A percentile compares a stretch with the other conserved stretches of the same genome.
Evolutionary conservation across 2,113 vertebrate species (phyloP).

Genomic region (Labrus mixtus): DNA sequence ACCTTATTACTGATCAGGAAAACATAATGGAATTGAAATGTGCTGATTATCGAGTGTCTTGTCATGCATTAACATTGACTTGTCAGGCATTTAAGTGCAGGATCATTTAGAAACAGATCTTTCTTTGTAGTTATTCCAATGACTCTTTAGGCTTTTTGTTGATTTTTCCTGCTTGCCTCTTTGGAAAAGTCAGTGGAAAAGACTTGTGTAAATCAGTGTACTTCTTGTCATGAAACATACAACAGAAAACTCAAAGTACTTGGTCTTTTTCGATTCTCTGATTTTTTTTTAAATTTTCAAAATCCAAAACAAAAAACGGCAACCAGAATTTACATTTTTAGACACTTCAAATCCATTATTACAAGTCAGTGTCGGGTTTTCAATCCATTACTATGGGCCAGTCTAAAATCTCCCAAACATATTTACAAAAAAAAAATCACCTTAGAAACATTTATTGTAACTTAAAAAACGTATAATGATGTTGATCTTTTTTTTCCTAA

Average conservation of each 20-base stretch:
- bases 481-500: background rate
- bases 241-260: too few relatives aligned
- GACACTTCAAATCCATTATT: too few relatives aligned
- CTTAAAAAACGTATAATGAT: background rate
- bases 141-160: too few relatives aligned
- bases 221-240: too few relatives aligned
- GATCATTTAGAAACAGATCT: background rate
- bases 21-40: background rate
- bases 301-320: too few relatives aligned
- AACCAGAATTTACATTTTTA: too few relatives aligned
- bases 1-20: background rate
- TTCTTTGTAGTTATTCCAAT: background rate
- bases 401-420: background rate
- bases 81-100: background rate
- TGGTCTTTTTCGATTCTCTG: too few relatives aligned
- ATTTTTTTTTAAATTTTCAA: too few relatives aligned
- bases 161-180: background rate
- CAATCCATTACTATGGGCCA: background rate
- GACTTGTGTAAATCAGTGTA: too few relatives aligned
- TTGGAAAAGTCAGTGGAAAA: too few relatives aligned
- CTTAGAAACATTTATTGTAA: background rate
- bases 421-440: too few relatives aligned
- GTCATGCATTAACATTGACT: background rate
- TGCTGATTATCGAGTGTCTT: background rate
- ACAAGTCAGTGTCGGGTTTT: too few relatives aligned